Evolutionary conservation across 2,888 invertebrate genomes (phyloP).

Genomic region (Hypomecis punctinalis): DNA sequence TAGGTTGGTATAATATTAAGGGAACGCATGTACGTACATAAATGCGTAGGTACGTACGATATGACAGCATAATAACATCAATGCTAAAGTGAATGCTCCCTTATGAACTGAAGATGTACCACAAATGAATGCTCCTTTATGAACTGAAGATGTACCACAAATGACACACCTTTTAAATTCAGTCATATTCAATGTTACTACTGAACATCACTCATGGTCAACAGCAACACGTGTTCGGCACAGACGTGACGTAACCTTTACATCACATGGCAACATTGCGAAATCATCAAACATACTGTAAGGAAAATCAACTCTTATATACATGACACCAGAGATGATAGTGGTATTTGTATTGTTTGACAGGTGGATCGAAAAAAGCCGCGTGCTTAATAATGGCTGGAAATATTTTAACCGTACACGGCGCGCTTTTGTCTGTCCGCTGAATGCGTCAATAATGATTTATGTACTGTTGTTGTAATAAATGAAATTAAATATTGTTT

Average conservation of each 20-base stretch:
- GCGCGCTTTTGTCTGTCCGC: slow-evolving; percentile 39
- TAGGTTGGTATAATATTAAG: too few relatives aligned
- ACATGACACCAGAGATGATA: slow-evolving; percentile 24
- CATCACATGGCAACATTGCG: slow-evolving; percentile 29
- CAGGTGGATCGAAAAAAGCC: slow-evolving; percentile 42
- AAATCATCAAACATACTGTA: slow-evolving; percentile 36
- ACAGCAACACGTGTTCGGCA: slow-evolving; percentile 57
- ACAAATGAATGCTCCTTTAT: neutral
- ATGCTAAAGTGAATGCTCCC: too few relatives aligned
- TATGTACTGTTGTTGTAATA: slow-evolving; percentile 28
- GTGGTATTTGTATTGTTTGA: slow-evolving; percentile 22
- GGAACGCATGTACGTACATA: too few relatives aligned
- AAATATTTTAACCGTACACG: slow-evolving; percentile 39
- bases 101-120: neutral
- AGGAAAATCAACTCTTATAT: slow-evolving; percentile 28
- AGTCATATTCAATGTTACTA: slow-evolving; percentile 10
- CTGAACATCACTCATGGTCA: slow-evolving; percentile 45
- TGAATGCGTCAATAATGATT: slow-evolving; percentile 39
- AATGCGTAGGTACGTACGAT: too few relatives aligned
- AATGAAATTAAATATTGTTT: neutral
- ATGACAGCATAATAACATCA: too few relatives aligned
- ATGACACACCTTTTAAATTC: neutral
- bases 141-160: neutral
- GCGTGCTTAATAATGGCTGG: slow-evolving; percentile 34
- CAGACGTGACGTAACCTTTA: slow-evolving; percentile 49